These are phyloP conservation scores for Gulo gulo DNA, from an alignment of 2,113 vertebrate genomes.

Conservation along the genomic window DNA sequence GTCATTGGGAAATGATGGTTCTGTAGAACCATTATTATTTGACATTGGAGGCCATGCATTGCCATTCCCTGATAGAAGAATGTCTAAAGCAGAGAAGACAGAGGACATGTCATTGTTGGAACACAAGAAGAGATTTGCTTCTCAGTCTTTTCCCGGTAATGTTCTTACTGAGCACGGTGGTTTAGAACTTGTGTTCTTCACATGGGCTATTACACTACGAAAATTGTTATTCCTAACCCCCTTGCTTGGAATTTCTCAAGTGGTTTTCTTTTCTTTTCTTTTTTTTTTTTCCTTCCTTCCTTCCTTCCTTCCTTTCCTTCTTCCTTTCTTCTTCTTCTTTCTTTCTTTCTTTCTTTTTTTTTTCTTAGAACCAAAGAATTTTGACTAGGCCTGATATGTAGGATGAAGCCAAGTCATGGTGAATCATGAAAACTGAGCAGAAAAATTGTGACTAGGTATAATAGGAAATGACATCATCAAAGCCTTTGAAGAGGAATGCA, in stretches of 20 bases:
- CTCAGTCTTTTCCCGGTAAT: not conserved
- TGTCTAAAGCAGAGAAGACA: not conserved
- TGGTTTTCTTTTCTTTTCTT: not conserved
- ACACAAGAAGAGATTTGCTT: not conserved
- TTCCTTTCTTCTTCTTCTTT: too few species aligned
- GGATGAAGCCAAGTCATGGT: not conserved
- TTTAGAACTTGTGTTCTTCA: not conserved
- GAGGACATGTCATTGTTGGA: too few species aligned
- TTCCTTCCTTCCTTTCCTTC: too few species aligned
- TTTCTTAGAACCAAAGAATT: not conserved
- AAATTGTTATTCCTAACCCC: not conserved
- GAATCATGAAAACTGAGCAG: not conserved
- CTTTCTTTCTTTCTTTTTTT: too few species aligned
- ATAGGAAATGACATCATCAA: conserved; percentile 25
- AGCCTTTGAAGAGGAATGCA: not conserved
- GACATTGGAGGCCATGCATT: not conserved
- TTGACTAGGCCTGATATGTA: not conserved
- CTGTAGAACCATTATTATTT: not conserved
- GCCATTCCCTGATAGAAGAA: not conserved
- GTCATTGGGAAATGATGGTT: not conserved
- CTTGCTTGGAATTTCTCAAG: not conserved
- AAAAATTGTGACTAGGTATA: not conserved
- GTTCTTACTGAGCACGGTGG: not conserved
- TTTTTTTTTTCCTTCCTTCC: not conserved
- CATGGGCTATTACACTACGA: not conserved